Evolutionary conservation across 2,113 vertebrate genomes (phyloP).

Genomic region (Hystrix cristata): DNA sequence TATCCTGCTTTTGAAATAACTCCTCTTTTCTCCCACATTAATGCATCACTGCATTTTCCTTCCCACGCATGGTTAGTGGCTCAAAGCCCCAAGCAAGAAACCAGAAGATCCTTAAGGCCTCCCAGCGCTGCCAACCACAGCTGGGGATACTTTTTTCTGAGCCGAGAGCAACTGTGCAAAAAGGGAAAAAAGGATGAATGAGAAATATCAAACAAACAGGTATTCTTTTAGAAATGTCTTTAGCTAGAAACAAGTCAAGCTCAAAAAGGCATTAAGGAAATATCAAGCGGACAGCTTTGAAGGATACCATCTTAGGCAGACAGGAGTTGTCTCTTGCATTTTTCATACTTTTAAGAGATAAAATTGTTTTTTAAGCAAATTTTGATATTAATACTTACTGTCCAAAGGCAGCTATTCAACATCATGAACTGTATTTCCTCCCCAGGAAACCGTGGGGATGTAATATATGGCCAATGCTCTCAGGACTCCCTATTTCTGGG

Average conservation of each 20-base stretch:
- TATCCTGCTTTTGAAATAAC: slow-evolving; percentile 26
- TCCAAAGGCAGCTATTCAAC: neutral
- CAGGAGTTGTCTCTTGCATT: neutral
- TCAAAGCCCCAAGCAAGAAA: neutral
- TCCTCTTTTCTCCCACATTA: neutral
- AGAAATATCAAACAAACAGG: neutral
- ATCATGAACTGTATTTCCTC: neutral
- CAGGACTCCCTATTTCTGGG: neutral
- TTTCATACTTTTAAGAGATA: neutral
- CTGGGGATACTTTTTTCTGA: neutral
- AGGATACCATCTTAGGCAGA: neutral
- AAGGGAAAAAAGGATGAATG: neutral
- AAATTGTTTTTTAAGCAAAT: slow-evolving; percentile 2
- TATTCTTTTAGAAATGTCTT: neutral
- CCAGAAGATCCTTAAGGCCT: neutral
- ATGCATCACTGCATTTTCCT: neutral
- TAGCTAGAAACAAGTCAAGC: neutral
- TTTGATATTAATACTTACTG: neutral
- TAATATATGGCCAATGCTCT: neutral
- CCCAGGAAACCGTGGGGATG: neutral
- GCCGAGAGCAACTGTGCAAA: neutral
- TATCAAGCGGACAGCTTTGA: neutral
- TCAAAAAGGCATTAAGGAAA: neutral
- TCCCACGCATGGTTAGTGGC: neutral
- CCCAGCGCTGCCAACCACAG: neutral